Evolutionary conservation across 2,113 vertebrate species (phyloP).

Genomic region (Myotis lucifugus): DNA sequence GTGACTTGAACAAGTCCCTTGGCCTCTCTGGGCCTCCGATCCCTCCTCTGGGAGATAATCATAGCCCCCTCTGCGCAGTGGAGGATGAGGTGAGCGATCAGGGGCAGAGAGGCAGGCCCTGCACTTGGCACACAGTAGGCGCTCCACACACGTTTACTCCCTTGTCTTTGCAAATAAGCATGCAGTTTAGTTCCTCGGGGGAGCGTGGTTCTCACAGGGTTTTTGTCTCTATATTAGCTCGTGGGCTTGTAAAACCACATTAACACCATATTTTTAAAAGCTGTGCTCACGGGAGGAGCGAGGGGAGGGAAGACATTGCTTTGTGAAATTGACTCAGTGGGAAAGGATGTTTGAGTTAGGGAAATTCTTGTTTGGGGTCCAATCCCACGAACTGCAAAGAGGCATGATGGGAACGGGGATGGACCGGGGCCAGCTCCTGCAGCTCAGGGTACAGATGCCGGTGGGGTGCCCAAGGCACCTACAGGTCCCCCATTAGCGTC

Average conservation of each 20-base stretch:
- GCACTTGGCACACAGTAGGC: fast-evolving
- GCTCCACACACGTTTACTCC: not conserved
- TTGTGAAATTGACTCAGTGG: not conserved
- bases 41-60: not conserved
- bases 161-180: not conserved
- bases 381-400: not conserved
- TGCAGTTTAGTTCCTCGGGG: not conserved
- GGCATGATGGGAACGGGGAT: fast-evolving
- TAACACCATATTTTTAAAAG: not conserved
- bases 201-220: not conserved
- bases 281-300: not conserved
- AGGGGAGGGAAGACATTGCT: fast-evolving
- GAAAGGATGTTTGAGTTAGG: constrained; percentile 12
- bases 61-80: fast-evolving
- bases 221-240: not conserved
- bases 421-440: not conserved
- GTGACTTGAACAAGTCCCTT: not conserved
- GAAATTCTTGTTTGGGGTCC: not conserved
- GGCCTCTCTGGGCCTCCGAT: constrained; percentile 42
- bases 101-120: not conserved
- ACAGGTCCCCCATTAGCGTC: fast-evolving
- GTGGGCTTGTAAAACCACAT: not conserved
- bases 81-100: too few relatives aligned
- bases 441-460: fast-evolving
- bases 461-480: fast-evolving